phyloP scores from a whole-genome alignment of 2,113 vertebrate genomes.

The Herpetotheres cachinnans region DNA sequence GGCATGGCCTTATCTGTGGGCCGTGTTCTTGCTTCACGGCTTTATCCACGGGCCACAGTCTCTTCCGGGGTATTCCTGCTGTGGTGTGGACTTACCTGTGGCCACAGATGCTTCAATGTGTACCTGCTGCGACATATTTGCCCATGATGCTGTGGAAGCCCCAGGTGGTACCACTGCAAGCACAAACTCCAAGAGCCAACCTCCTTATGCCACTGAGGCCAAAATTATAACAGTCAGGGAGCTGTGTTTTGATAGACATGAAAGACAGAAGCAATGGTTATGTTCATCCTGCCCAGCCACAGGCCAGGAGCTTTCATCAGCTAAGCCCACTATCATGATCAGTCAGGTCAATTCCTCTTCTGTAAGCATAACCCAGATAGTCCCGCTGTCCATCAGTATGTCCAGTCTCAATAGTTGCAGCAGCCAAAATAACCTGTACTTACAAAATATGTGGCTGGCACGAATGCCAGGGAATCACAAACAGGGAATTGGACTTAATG shows the following conservation, averaged over 20 bases:
- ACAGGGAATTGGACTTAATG: background rate
- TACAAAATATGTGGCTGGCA: background rate
- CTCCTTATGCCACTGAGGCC: background rate
- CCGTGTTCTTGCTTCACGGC: background rate
- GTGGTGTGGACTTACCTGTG: background rate
- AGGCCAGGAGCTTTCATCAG: background rate
- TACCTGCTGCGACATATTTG: background rate
- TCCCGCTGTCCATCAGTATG: background rate
- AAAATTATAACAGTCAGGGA: background rate
- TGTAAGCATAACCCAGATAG: background rate
- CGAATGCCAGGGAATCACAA: background rate
- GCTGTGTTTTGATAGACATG: background rate
- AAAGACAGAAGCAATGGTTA: background rate
- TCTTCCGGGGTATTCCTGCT: background rate
- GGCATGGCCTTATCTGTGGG: background rate
- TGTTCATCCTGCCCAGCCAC: background rate
- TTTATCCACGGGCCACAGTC: background rate
- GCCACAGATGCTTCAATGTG: background rate
- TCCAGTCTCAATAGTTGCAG: background rate
- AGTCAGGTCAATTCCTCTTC: background rate
- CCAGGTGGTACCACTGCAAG: background rate
- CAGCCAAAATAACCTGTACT: background rate
- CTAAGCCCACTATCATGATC: background rate
- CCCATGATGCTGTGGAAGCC: background rate
- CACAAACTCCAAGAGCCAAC: background rate